These are phyloP conservation scores for Nasonia longicornis DNA, from an alignment of 1,140 invertebrate species.

Conservation along the genomic window DNA sequence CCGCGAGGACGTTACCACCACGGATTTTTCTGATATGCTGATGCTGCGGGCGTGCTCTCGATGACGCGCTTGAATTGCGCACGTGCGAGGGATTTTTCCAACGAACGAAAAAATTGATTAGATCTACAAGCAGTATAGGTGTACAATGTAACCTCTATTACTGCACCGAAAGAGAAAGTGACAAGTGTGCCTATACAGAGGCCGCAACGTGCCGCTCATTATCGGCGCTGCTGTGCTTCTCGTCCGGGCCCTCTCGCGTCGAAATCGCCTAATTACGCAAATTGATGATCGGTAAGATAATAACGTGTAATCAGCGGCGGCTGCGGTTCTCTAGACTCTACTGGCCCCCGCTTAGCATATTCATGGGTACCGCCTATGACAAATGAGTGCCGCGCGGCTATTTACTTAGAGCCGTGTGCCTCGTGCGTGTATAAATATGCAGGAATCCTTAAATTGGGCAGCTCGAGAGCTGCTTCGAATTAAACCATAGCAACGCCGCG, in stretches of 20 bases:
- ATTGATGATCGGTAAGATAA: constrained; percentile 43
- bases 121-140: not conserved
- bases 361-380: constrained; percentile 39
- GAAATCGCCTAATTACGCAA: constrained; percentile 43
- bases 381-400: constrained; percentile 28
- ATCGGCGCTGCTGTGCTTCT: not conserved
- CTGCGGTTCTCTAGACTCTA: not conserved
- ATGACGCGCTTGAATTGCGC: too few relatives aligned
- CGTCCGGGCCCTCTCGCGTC: not conserved
- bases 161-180: not conserved
- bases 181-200: not conserved
- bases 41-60: too few relatives aligned
- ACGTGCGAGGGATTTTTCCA: too few relatives aligned
- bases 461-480: constrained; percentile 17
- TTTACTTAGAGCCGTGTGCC: constrained; percentile 20
- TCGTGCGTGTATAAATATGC: constrained; percentile 23
- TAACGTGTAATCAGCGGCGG: constrained; percentile 43
- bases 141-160: too few relatives aligned
- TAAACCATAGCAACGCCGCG: not conserved
- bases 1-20: too few relatives aligned
- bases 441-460: constrained; percentile 34
- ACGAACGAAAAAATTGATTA: not conserved
- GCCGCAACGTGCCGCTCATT: not conserved
- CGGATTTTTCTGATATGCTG: too few relatives aligned
- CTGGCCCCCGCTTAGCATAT: constrained; percentile 35